Percentiles rank a stretch among this genome's conserved stretches.
phyloP scores from a whole-genome alignment of 2,113 vertebrate species.

The Nibea albiflora region DNA sequence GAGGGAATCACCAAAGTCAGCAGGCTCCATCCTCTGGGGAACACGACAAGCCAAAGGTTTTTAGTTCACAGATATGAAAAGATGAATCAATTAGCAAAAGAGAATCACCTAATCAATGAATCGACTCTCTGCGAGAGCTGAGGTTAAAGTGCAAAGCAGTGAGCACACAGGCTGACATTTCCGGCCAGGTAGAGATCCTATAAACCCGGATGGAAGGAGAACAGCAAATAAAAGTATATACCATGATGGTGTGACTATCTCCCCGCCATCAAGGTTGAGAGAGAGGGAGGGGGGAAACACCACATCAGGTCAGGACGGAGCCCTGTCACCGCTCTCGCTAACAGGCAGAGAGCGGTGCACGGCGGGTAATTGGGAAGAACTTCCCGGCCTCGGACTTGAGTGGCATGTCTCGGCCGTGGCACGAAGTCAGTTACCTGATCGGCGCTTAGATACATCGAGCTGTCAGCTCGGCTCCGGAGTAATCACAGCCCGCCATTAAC shows the following conservation, averaged over 20 bases:
- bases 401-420: slow-evolving; percentile 42
- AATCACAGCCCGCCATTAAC: slow-evolving; percentile 56
- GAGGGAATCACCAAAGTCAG: neutral
- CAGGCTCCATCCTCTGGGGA: neutral
- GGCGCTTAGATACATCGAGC: slow-evolving; percentile 31
- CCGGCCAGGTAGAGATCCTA: neutral
- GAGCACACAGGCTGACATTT: neutral
- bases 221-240: neutral
- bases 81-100: neutral
- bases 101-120: neutral
- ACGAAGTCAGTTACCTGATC: slow-evolving; percentile 49
- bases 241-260: slow-evolving; percentile 3
- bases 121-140: neutral
- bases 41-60: neutral
- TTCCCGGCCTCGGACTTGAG: slow-evolving; percentile 55
- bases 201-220: neutral
- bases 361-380: slow-evolving; percentile 68
- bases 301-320: slow-evolving; percentile 36
- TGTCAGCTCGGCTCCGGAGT: slow-evolving; percentile 45
- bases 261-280: slow-evolving; percentile 3
- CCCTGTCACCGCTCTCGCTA: slow-evolving; percentile 41
- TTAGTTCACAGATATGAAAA: neutral
- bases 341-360: slow-evolving; percentile 43
- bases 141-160: too few species aligned
- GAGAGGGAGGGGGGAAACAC: slow-evolving; percentile 1